Percentiles rank a stretch among this genome's conserved stretches.
phyloP scores from a whole-genome alignment of 2,888 invertebrate genomes.

The Coleophora flavipennella region DNA sequence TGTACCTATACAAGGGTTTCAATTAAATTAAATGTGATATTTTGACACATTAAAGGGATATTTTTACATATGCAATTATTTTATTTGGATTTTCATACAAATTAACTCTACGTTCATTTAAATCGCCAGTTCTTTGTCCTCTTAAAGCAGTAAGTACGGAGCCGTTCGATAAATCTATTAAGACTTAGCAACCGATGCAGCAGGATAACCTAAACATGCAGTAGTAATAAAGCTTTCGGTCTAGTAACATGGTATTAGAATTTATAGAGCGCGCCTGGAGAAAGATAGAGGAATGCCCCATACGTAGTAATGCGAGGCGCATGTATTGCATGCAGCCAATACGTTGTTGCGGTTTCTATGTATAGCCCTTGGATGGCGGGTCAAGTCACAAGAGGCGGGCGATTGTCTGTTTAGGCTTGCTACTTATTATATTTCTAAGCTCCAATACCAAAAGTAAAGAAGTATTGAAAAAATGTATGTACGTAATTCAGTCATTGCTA shows the following conservation, averaged over 20 bases:
- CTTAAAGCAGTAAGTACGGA: not conserved
- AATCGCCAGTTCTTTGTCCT: not conserved
- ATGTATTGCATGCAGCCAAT: conserved; percentile 46
- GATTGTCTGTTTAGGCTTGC: not conserved
- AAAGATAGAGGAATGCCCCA: conserved; percentile 39
- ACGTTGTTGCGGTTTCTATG: conserved; percentile 63
- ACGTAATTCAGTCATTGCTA: too few species aligned
- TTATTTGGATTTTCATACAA: too few species aligned
- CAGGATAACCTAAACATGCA: conserved; percentile 32
- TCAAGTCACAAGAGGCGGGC: conserved; percentile 13
- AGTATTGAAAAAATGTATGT: too few species aligned
- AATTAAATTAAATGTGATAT: too few species aligned
- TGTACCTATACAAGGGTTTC: too few species aligned
- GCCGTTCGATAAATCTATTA: conserved; percentile 18
- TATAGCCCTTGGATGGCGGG: conserved; percentile 33
- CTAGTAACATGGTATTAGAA: conserved; percentile 38
- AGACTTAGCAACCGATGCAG: conserved; percentile 17
- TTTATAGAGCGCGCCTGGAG: conserved; percentile 37
- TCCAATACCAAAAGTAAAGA: too few species aligned
- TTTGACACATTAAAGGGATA: too few species aligned
- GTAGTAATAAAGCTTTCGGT: conserved; percentile 41
- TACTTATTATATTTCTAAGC: not conserved
- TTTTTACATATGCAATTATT: too few species aligned
- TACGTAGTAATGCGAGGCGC: conserved; percentile 44
- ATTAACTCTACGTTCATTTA: too few species aligned